A percentile compares a stretch with the other conserved stretches of the same genome.
phyloP scores from a whole-genome alignment of 2,797 vertebrate species.

The Acipenser transmontanus region DNA sequence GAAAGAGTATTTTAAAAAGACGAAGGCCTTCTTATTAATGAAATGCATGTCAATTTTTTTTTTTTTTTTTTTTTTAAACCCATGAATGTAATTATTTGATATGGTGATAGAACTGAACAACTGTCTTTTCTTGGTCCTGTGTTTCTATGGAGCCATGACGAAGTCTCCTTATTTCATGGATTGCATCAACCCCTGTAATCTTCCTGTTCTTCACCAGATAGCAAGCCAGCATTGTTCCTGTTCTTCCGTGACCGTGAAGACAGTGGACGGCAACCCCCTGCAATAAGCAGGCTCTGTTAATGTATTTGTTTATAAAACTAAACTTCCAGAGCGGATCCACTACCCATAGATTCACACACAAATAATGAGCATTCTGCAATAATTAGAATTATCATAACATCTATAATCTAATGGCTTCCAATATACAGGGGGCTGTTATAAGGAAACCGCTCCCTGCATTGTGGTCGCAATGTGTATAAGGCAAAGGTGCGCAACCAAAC shows the following conservation, averaged over 20 bases:
- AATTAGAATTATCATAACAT: no score
- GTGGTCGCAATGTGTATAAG: no score
- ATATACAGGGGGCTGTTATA: no score
- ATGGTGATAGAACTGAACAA: constrained; percentile 78
- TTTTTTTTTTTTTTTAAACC: no score
- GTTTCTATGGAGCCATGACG: constrained; percentile 86
- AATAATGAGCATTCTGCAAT: no score
- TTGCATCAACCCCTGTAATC: constrained; percentile 67
- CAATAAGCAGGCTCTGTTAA: constrained; percentile 1
- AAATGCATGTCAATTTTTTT: no score
- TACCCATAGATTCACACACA: neutral
- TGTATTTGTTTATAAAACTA: neutral
- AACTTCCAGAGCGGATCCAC: neutral
- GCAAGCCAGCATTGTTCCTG: constrained; percentile 90
- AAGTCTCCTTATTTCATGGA: constrained; percentile 73
- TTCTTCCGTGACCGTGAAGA: constrained; percentile 79
- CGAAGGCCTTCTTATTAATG: no score
- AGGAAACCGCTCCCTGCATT: no score
- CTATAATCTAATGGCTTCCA: no score
- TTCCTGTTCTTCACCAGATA: constrained; percentile 72
- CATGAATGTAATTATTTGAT: constrained; percentile 43
- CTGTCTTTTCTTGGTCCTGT: constrained; percentile 74
- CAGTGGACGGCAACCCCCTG: constrained; percentile 88
- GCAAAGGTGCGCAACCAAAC: no score
- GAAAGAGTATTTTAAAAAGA: no score